phyloP scores from a whole-genome alignment of 2,888 invertebrate species.

The Trilocha varians region DNA sequence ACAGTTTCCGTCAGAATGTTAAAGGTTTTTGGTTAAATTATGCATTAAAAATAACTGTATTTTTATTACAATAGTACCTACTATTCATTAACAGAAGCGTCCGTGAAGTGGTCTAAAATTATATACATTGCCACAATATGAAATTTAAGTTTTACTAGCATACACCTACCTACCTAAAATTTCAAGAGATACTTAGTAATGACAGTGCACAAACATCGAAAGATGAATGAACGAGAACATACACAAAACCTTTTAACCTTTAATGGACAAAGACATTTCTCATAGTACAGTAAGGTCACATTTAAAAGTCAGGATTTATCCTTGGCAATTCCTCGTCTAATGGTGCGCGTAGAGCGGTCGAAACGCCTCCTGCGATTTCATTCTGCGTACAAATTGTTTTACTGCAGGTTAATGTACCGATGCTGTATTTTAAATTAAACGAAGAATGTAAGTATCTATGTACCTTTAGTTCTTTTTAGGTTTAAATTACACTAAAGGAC shows the following conservation, averaged over 20 bases:
- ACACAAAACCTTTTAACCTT: background rate
- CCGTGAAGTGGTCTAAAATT: too few species aligned
- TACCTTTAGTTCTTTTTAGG: too few species aligned
- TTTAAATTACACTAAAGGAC: too few species aligned
- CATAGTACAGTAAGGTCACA: background rate
- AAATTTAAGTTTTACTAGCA: too few species aligned
- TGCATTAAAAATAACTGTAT: too few species aligned
- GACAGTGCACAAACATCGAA: too few species aligned
- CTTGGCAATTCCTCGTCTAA: slow-evolving; percentile 27
- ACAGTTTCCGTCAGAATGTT: background rate
- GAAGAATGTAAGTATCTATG: background rate
- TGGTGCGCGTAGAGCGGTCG: slow-evolving; percentile 15
- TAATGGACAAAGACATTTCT: background rate
- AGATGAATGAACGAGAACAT: background rate
- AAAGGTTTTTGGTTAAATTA: background rate
- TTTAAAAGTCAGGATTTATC: slow-evolving; percentile 20
- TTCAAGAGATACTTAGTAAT: too few species aligned
- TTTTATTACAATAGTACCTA: too few species aligned
- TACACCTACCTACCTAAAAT: too few species aligned
- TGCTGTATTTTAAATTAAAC: background rate
- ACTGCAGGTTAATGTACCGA: background rate
- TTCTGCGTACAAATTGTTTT: background rate
- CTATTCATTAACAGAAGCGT: too few species aligned
- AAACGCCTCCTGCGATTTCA: slow-evolving; percentile 13
- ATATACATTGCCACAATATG: too few species aligned